These are phyloP conservation scores for Graptemys geographica DNA, from an alignment of 2,797 vertebrate species.

Conservation along the genomic window DNA sequence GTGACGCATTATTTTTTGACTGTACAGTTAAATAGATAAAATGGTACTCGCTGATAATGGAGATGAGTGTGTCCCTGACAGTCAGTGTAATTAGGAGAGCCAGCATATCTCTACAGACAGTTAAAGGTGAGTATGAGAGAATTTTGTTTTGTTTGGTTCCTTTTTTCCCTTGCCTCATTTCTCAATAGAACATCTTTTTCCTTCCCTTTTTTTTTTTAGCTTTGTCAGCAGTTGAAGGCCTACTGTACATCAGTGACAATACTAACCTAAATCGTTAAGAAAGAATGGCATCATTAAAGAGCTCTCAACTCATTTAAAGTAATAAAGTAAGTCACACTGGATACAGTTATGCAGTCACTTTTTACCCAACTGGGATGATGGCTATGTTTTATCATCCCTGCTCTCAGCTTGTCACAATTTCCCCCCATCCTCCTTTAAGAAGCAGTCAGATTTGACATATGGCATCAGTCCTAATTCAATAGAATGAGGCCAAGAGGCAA, in stretches of 20 bases:
- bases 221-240: not conserved
- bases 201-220: not conserved
- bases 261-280: not conserved
- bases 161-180: slow-evolving; percentile 51
- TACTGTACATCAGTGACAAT: not conserved
- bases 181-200: slow-evolving; percentile 7
- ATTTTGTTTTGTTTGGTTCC: slow-evolving; percentile 44
- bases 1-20: not conserved
- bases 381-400: not conserved
- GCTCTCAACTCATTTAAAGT: not conserved
- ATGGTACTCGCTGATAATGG: slow-evolving; percentile 11
- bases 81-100: slow-evolving; percentile 28
- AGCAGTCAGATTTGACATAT: slow-evolving; percentile 5
- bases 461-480: not conserved
- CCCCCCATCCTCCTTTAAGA: not conserved
- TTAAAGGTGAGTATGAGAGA: slow-evolving; percentile 61
- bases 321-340: not conserved
- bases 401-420: not conserved
- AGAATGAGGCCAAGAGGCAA: slow-evolving; percentile 13
- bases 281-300: not conserved
- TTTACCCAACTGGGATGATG: not conserved
- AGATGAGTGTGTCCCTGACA: slow-evolving; percentile 25
- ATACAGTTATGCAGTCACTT: not conserved
- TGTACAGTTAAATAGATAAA: slow-evolving; percentile 53
- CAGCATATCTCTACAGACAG: slow-evolving; percentile 31